Base-by-base conservation (phyloP, 2,888 invertebrate species). In the Cantharis flavilabris region DNA sequence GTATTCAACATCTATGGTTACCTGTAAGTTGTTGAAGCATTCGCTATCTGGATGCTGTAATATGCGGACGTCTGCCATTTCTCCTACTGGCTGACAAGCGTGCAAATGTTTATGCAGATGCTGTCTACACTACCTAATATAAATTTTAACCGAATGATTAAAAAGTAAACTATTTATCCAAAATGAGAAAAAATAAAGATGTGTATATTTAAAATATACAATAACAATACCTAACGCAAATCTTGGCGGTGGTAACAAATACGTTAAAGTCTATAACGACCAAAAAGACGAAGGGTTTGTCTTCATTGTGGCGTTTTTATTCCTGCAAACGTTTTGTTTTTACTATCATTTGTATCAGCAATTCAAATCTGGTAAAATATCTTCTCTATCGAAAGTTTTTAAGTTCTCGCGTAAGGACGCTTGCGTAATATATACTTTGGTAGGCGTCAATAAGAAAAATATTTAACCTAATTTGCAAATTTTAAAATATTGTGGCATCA, bases 71-170 rank as follows among this genome's bases (percentile, higher is more conserved):
- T 82, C 83, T 83, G 84, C 84, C 84, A 86, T 86, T 84, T 85
- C 84, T 86, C 85, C 85, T 85, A 77, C 71, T 77, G 83, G 84
- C 82, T 84, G 86, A 86, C 86, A 85, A 84, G 83, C 84, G 81
- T 85, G 85, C 84, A 85, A 85, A 85, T 85, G 86, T 85, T 86
- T 86, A 86, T 86, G 85, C 85, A 85, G 85, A 85, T 85, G 84
- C 81, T 82, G 82, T 73, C 75, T 80, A 79, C 73, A 75, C 64
- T 49, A 23, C 23, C 73, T 76, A 78, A 78, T 78, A 78, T 76
- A 76, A 78, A 78, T 76, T 76, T 70, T 26, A 28, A 33, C 63
- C 69, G 73, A 78, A 76, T 70, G 76, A 76, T 76, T 72, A 30
- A 67, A 67, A 67, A 49, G 5, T 49, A 49, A 49, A 49, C 49